Conservation (phyloP, 2,888 invertebrate species). For the Junonia oenone region DNA sequence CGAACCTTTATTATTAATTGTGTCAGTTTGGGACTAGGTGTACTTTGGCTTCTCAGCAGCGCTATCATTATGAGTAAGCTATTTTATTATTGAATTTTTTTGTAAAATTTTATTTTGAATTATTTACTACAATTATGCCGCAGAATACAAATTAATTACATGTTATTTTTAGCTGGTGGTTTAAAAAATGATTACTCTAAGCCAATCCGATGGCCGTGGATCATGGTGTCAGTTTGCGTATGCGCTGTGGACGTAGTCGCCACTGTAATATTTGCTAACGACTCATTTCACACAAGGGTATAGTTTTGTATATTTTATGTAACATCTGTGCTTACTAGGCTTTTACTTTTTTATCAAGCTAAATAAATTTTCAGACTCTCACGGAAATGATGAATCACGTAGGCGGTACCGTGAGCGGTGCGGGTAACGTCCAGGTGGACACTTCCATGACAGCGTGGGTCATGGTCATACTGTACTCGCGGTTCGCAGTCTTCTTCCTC, state of each 20-base stretch:
- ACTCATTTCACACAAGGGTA: constrained; percentile 60
- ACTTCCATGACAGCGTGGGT: constrained; percentile 57
- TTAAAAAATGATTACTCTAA: constrained; percentile 43
- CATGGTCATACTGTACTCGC: constrained; percentile 66
- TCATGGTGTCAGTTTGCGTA: constrained; percentile 42
- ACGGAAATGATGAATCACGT: constrained; percentile 51
- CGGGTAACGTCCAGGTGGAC: constrained; percentile 40
- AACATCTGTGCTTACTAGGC: not conserved
- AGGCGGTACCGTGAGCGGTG: constrained; percentile 48
- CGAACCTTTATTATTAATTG: constrained; percentile 55
- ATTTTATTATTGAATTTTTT: not conserved
- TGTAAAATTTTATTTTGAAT: not conserved
- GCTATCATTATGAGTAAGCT: constrained; percentile 52
- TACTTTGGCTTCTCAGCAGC: constrained; percentile 51
- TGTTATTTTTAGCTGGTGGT: constrained; percentile 46
- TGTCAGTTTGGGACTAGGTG: constrained; percentile 42
- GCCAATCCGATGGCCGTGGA: constrained; percentile 58
- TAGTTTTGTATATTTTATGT: constrained; percentile 16
- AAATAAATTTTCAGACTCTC: constrained; percentile 45
- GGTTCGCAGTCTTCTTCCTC: constrained; percentile 64
- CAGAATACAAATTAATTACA: not conserved
- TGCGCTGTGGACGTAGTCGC: constrained; percentile 50
- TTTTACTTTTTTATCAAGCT: not conserved
- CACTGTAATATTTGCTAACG: constrained; percentile 53
- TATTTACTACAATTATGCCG: not conserved